phyloP scores from a whole-genome alignment of 2,888 invertebrate genomes.

The Chrysomela aeneicollis region DNA sequence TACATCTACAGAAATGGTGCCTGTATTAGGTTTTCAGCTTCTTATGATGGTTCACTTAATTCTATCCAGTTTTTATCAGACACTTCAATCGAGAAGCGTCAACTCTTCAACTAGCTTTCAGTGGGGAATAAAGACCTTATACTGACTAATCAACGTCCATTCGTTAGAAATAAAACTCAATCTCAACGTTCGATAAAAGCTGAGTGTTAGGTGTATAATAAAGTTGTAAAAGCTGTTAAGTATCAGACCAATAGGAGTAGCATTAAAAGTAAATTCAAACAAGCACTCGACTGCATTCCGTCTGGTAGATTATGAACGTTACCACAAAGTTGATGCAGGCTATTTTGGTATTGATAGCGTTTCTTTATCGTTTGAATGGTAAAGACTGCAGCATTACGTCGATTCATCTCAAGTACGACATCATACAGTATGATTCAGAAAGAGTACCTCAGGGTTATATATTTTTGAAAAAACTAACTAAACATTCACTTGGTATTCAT shows the following conservation, averaged over 20 bases:
- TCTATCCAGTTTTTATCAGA: not conserved
- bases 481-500: no score
- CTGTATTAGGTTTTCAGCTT: no score
- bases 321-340: constrained; percentile 29
- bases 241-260: constrained; percentile 32
- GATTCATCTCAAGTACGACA: not conserved
- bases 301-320: constrained; percentile 34
- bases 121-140: not conserved
- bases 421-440: not conserved
- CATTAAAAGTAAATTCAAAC: constrained; percentile 28
- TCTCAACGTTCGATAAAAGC: constrained; percentile 21
- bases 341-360: constrained; percentile 32
- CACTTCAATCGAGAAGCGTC: not conserved
- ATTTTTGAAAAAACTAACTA: no score
- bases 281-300: constrained; percentile 29
- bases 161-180: constrained; percentile 14
- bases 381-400: not conserved
- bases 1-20: no score
- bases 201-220: constrained; percentile 29
- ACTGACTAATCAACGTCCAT: constrained; percentile 4
- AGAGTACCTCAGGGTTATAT: no score
- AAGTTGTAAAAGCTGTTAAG: constrained; percentile 36
- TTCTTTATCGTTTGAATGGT: constrained; percentile 21
- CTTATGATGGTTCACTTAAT: not conserved
- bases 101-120: constrained; percentile 3